These are phyloP conservation scores for Micronisus gabar DNA, from an alignment of 2,113 vertebrate species.

Conservation along the genomic window DNA sequence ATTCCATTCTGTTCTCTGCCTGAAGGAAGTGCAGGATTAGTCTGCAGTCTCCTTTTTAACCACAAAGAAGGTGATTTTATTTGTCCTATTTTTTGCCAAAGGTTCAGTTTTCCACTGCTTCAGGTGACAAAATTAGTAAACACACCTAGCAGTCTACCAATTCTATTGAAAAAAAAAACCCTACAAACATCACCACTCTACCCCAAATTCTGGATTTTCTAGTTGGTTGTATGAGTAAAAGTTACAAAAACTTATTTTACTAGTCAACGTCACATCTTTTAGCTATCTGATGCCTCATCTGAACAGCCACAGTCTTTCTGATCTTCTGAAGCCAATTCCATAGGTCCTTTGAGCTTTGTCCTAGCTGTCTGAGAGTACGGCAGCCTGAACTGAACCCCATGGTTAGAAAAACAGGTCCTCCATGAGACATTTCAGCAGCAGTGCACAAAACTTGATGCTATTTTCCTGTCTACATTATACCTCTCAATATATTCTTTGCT, in stretches of 20 bases:
- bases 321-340: background rate
- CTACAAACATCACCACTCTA: accelerated
- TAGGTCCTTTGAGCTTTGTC: background rate
- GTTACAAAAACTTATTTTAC: background rate
- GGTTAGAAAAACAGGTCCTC: background rate
- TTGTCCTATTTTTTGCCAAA: background rate
- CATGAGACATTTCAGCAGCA: background rate
- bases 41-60: background rate
- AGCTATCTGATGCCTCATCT: background rate
- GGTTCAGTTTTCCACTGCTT: background rate
- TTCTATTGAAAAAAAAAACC: background rate
- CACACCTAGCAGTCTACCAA: accelerated
- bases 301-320: background rate
- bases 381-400: background rate
- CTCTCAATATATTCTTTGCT: background rate
- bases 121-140: background rate
- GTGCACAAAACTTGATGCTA: background rate
- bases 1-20: background rate
- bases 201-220: background rate
- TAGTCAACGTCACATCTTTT: background rate
- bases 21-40: background rate
- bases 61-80: background rate
- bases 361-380: background rate
- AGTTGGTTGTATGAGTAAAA: background rate
- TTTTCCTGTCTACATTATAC: background rate